Conservation (phyloP, 2,113 vertebrate species). For the Bos javanicus region DNA sequence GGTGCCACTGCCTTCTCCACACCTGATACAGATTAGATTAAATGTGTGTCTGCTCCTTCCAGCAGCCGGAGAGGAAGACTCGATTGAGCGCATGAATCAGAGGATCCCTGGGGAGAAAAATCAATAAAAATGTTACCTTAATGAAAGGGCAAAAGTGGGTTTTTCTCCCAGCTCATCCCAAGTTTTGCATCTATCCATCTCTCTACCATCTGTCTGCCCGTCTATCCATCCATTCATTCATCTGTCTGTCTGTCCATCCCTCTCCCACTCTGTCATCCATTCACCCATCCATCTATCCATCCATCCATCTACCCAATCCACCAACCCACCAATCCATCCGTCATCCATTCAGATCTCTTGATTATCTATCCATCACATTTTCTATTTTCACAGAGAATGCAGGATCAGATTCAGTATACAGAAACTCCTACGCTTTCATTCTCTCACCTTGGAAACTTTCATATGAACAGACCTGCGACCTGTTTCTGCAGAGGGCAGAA, state of each 20-base stretch:
- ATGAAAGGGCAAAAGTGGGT: too few species aligned
- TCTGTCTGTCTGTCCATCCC: neutral
- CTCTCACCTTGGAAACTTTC: too few species aligned
- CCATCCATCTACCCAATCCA: neutral
- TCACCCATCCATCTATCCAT: neutral
- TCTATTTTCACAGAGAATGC: neutral
- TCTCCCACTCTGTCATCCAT: neutral
- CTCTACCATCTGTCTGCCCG: neutral
- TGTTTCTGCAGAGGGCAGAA: neutral
- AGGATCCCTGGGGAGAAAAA: neutral
- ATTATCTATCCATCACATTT: neutral
- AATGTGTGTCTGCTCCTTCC: fast-evolving
- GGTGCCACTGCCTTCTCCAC: too few species aligned
- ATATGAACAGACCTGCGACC: neutral
- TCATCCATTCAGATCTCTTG: neutral
- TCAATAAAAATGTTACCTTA: neutral
- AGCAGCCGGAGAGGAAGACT: neutral
- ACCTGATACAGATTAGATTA: too few species aligned
- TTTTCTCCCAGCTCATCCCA: neutral
- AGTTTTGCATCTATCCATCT: neutral
- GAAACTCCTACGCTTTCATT: neutral
- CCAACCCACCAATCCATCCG: too few species aligned
- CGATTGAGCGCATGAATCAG: fast-evolving
- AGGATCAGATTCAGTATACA: neutral
- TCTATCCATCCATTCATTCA: neutral